Conservation (phyloP, 2,888 invertebrate genomes). For the Pollenia amentaria region DNA sequence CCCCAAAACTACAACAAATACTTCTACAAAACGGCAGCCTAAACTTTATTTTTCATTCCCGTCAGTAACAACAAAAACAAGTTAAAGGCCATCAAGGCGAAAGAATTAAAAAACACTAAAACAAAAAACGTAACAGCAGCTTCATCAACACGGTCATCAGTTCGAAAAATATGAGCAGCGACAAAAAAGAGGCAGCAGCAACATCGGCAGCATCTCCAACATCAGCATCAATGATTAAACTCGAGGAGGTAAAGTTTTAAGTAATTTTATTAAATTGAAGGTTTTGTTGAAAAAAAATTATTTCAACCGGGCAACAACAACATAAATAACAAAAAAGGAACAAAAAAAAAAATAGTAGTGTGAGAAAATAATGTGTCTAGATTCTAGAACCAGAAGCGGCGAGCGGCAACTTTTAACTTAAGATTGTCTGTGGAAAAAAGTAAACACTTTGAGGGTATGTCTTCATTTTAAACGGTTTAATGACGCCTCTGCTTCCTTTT, state of each 20-base stretch:
- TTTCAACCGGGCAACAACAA: slow-evolving; percentile 42
- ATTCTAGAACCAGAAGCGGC: slow-evolving; percentile 62
- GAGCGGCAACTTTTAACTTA: slow-evolving; percentile 52
- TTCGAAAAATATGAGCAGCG: slow-evolving; percentile 68
- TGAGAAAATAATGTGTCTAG: slow-evolving; percentile 69
- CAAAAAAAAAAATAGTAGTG: slow-evolving; percentile 28
- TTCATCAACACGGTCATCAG: slow-evolving; percentile 71
- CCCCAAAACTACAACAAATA: slow-evolving; percentile 47
- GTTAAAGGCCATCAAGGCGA: slow-evolving; percentile 45
- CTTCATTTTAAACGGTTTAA: slow-evolving; percentile 63
- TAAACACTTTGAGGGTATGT: slow-evolving; percentile 54
- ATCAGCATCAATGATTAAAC: slow-evolving; percentile 50
- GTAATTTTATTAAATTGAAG: slow-evolving; percentile 76
- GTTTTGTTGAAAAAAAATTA: slow-evolving; percentile 71
- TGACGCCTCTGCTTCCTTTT: slow-evolving; percentile 68
- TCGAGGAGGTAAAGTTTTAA: slow-evolving; percentile 72
- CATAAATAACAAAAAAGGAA: slow-evolving; percentile 4
- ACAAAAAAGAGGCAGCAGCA: slow-evolving; percentile 39
- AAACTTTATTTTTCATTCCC: slow-evolving; percentile 48
- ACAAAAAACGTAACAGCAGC: slow-evolving; percentile 38
- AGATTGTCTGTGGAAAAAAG: slow-evolving; percentile 3
- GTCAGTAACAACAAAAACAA: slow-evolving; percentile 15
- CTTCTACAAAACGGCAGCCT: slow-evolving; percentile 52
- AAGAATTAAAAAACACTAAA: slow-evolving; percentile 11
- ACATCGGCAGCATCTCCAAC: slow-evolving; percentile 15